Evolutionary conservation across 2,888 invertebrate species (phyloP).

Genomic region (Sicus ferrugineus): DNA sequence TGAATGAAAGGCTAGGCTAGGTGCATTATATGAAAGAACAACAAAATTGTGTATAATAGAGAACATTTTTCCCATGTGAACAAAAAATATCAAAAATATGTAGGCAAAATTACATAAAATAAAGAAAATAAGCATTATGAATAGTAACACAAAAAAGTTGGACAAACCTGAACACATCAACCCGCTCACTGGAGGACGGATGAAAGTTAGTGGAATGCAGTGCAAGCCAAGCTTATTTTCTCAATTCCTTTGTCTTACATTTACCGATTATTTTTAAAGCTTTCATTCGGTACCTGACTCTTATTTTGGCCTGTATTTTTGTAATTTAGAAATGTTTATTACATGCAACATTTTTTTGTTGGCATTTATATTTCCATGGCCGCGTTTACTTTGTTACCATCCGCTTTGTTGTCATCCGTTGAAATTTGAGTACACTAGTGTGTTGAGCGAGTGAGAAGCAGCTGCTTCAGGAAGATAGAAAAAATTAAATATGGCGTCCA

Average conservation of each 20-base stretch:
- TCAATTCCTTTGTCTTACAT: neutral
- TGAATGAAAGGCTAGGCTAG: no score
- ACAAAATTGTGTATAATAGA: no score
- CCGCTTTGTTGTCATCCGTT: conserved; percentile 8
- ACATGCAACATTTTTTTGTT: neutral
- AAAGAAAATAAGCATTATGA: neutral
- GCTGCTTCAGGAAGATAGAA: neutral
- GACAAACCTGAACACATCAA: neutral
- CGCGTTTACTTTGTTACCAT: conserved; percentile 27
- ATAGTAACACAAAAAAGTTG: neutral
- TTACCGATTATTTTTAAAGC: no score
- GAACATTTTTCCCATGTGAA: no score
- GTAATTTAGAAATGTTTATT: neutral
- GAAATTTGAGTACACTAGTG: neutral
- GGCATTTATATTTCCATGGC: neutral
- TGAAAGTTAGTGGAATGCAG: neutral
- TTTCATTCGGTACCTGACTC: neutral
- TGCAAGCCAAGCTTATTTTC: neutral
- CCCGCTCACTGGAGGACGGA: neutral
- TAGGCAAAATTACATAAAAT: neutral
- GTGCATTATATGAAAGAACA: no score
- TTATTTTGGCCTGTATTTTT: no score
- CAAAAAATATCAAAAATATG: neutral
- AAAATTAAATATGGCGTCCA: conserved; percentile 34
- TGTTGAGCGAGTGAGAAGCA: neutral